phyloP scores from a whole-genome alignment of 2,113 vertebrate species.

The Lasiurus cinereus region DNA sequence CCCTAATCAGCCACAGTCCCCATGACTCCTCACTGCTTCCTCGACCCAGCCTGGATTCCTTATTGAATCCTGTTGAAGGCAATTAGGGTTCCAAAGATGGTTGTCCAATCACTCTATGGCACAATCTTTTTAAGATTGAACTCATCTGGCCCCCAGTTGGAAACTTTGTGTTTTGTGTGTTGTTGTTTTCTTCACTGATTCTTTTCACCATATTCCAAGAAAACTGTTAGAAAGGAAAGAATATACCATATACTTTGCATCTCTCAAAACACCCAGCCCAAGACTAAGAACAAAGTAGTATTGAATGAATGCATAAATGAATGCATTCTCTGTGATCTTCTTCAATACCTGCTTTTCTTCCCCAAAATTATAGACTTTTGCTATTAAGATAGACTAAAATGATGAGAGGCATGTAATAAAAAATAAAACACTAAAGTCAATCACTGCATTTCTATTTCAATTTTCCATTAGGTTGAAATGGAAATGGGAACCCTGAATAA shows the following conservation, averaged over 20 bases:
- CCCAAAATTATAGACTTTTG: neutral
- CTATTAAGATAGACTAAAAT: slow-evolving; percentile 54
- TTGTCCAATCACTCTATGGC: neutral
- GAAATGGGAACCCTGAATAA: slow-evolving; percentile 48
- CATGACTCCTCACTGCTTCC: neutral
- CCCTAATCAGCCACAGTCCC: neutral
- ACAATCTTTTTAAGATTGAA: neutral
- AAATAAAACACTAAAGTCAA: slow-evolving; percentile 38
- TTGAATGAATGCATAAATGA: neutral
- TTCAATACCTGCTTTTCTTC: neutral
- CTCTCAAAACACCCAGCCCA: neutral
- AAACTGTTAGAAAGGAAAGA: slow-evolving; percentile 47
- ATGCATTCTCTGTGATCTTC: neutral
- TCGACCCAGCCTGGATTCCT: neutral
- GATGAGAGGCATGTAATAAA: neutral
- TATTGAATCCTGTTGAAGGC: neutral
- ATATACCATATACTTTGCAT: neutral
- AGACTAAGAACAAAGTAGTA: slow-evolving; percentile 10
- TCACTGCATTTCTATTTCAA: slow-evolving; percentile 2
- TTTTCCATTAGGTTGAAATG: slow-evolving; percentile 61
- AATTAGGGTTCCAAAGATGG: neutral
- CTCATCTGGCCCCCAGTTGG: neutral
- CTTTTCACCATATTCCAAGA: slow-evolving; percentile 33
- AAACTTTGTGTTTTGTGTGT: neutral
- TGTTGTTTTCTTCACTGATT: slow-evolving; percentile 18